phyloP scores from a whole-genome alignment of 2,113 vertebrate genomes.

The Empidonax traillii region DNA sequence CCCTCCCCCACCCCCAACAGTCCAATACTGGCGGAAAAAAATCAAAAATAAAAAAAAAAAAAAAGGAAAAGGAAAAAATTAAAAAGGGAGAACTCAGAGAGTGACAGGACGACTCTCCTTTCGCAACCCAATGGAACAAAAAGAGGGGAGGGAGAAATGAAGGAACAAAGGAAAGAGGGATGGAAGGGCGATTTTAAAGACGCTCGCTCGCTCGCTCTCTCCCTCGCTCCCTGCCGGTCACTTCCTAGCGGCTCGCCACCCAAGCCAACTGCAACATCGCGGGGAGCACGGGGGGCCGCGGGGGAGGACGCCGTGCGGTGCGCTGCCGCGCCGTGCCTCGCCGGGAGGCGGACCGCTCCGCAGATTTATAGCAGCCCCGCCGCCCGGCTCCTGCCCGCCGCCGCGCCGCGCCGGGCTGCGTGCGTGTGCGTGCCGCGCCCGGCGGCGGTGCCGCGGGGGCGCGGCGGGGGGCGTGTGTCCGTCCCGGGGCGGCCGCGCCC shows the following conservation, averaged over 20 bases:
- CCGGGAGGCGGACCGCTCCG: neutral
- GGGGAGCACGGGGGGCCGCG: conserved; percentile 78
- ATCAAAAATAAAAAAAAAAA: neutral
- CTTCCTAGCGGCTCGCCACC: conserved; percentile 83
- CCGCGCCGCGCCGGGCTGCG: neutral
- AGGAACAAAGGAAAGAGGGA: conserved; percentile 75
- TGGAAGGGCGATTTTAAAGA: conserved; percentile 67
- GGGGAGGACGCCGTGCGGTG: conserved; percentile 70
- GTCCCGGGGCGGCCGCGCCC: too few relatives aligned
- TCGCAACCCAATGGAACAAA: conserved; percentile 64
- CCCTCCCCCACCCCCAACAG: conserved; percentile 60
- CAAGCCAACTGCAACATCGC: conserved; percentile 86
- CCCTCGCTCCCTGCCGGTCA: conserved; percentile 75
- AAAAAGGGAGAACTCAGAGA: conserved; percentile 7
- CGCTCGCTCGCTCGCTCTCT: neutral
- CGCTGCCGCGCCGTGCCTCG: neutral
- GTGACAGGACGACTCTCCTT: conserved; percentile 47
- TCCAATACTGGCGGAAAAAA: conserved; percentile 1
- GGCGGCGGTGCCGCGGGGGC: too few relatives aligned
- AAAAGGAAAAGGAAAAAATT: neutral
- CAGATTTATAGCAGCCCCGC: conserved; percentile 3
- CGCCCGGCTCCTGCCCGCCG: neutral
- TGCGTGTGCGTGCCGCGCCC: too few relatives aligned
- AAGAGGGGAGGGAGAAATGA: conserved; percentile 63
- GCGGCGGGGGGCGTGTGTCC: too few relatives aligned